phyloP scores from a whole-genome alignment of 2,888 invertebrate species.

The Orchesellides sinensis region DNA sequence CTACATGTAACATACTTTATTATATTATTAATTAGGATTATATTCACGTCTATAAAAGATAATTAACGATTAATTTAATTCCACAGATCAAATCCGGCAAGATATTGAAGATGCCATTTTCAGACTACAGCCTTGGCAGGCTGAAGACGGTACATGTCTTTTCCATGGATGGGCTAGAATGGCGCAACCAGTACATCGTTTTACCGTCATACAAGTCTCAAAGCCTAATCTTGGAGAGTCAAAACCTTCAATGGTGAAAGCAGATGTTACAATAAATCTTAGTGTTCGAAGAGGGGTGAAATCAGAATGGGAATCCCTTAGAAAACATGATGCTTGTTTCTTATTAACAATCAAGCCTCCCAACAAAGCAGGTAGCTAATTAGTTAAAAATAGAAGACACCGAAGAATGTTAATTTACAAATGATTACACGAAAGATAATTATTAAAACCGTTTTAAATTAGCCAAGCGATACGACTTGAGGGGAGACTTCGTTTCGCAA shows the following conservation, averaged over 20 bases:
- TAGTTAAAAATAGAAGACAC: background rate
- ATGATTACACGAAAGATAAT: too few relatives aligned
- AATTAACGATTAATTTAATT: background rate
- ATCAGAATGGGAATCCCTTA: conserved; percentile 96
- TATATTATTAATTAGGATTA: background rate
- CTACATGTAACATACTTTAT: conserved; percentile 86
- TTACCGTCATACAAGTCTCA: conserved; percentile 91
- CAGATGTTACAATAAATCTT: conserved; percentile 95
- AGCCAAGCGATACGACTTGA: conserved; percentile 73
- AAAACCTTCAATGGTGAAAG: conserved; percentile 95
- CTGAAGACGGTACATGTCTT: conserved; percentile 90
- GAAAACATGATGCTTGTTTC: conserved; percentile 99
- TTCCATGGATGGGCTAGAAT: conserved; percentile 99
- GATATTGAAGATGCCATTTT: conserved; percentile 98
- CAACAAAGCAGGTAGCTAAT: conserved; percentile 85
- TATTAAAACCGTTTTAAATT: conserved; percentile 13
- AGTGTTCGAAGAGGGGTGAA: conserved; percentile 94
- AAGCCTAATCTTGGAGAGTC: conserved; percentile 95
- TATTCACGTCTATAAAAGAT: background rate
- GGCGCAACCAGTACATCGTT: conserved; percentile 95
- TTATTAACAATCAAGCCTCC: conserved; percentile 93
- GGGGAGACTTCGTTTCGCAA: conserved; percentile 87
- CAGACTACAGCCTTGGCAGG: conserved; percentile 94
- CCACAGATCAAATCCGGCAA: conserved; percentile 95
- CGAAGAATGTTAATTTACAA: too few relatives aligned